Evolutionary conservation across 2,113 vertebrate species (phyloP).

Genomic region (Machaerirhynchus nigripectus): DNA sequence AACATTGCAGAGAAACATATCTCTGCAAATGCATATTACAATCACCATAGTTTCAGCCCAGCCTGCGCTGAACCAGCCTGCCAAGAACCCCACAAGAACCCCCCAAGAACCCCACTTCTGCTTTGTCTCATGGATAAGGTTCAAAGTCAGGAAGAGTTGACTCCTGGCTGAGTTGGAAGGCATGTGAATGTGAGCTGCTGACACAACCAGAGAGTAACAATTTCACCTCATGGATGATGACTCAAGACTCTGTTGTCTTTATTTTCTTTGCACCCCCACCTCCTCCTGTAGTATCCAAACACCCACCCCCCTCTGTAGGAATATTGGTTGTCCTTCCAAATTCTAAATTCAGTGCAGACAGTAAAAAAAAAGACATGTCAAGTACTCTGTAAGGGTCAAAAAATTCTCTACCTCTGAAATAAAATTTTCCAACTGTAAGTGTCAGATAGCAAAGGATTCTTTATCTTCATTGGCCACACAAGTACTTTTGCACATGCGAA

Average conservation of each 20-base stretch:
- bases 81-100: not conserved
- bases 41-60: not conserved
- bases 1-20: not conserved
- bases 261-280: not conserved
- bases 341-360: not conserved
- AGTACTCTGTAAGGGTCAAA: not conserved
- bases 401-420: not conserved
- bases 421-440: conserved; percentile 29
- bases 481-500: conserved; percentile 8
- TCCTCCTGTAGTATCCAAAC: not conserved
- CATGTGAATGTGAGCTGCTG: not conserved
- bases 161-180: not conserved
- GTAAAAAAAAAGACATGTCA: not conserved
- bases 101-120: not conserved
- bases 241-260: not conserved
- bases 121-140: not conserved
- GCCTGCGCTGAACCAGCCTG: not conserved
- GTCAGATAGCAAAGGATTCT: conserved; percentile 34
- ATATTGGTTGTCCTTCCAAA: not conserved
- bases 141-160: not conserved
- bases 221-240: not conserved
- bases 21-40: not conserved
- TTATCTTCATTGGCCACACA: conserved; percentile 23
- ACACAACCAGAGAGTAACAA: not conserved
- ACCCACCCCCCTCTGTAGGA: not conserved